Evolutionary conservation across 2,888 invertebrate species (phyloP).

Genomic region (Buathra laborator): DNA sequence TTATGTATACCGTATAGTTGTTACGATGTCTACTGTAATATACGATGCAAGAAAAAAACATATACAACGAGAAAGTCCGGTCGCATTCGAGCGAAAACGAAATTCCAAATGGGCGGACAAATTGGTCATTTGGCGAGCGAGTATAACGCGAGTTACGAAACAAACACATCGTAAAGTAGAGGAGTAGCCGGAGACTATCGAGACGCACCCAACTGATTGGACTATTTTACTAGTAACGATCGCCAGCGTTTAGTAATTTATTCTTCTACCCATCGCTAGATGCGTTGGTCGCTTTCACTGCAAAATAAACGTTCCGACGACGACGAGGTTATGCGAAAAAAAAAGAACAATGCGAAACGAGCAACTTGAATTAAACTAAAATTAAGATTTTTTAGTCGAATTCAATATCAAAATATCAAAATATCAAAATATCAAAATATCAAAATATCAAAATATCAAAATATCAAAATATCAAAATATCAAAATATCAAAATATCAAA

Average conservation of each 20-base stretch:
- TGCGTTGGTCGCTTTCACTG: not conserved
- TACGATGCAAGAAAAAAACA: constrained; percentile 10
- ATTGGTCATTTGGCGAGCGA: constrained; percentile 71
- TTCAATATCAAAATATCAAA: too few species aligned
- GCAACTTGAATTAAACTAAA: too few species aligned
- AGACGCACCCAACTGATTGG: constrained; percentile 44
- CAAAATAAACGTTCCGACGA: too few species aligned
- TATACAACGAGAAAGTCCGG: constrained; percentile 10
- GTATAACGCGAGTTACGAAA: constrained; percentile 61
- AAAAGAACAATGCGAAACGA: too few species aligned
- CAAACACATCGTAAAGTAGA: constrained; percentile 70
- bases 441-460: too few species aligned
- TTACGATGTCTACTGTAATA: constrained; percentile 32
- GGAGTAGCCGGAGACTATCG: constrained; percentile 62
- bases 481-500: too few species aligned
- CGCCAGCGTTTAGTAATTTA: constrained; percentile 45
- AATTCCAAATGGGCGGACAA: constrained; percentile 71
- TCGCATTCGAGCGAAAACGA: constrained; percentile 61
- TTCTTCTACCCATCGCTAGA: constrained; percentile 11
- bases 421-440: too few species aligned
- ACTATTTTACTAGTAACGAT: constrained; percentile 40
- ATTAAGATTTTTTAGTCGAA: too few species aligned
- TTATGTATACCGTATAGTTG: not conserved
- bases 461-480: too few species aligned
- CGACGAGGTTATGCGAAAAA: too few species aligned